These are phyloP conservation scores for Nasonia giraulti DNA, from an alignment of 1,140 invertebrate genomes.

Conservation along the genomic window DNA sequence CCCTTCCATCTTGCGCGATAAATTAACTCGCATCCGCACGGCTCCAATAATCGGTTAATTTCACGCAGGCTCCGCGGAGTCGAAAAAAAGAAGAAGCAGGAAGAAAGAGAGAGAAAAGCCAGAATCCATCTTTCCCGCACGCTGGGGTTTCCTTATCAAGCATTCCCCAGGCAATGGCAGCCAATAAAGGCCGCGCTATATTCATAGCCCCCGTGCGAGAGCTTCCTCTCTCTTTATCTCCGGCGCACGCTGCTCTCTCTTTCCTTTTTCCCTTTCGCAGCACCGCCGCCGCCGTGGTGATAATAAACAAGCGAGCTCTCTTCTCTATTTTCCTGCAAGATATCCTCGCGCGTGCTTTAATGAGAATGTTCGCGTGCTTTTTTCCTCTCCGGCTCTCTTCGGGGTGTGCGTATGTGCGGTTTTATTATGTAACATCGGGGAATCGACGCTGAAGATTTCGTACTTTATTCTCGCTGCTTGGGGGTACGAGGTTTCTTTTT, in stretches of 20 bases:
- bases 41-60: conserved; percentile 25
- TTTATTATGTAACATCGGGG: not conserved
- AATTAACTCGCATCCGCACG: not conserved
- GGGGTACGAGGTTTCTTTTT: not conserved
- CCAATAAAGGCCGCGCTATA: conserved; percentile 33
- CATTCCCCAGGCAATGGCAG: conserved; percentile 34
- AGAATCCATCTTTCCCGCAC: conserved; percentile 31
- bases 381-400: not conserved
- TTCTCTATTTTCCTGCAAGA: conserved; percentile 7
- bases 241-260: conserved; percentile 21
- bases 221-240: conserved; percentile 23
- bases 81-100: not conserved
- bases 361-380: conserved; percentile 20
- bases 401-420: not conserved
- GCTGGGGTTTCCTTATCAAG: conserved; percentile 14
- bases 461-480: not conserved
- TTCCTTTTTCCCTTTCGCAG: not conserved
- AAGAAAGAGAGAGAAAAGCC: not conserved
- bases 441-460: not conserved
- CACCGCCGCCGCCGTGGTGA: not conserved
- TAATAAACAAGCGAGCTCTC: conserved; percentile 26
- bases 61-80: not conserved
- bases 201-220: conserved; percentile 12
- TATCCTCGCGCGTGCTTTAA: not conserved
- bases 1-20: not conserved